Percentiles rank a stretch among this genome's conserved stretches.
Conservation (phyloP, 2,797 vertebrate species). For the Spinus olivaceus region DNA sequence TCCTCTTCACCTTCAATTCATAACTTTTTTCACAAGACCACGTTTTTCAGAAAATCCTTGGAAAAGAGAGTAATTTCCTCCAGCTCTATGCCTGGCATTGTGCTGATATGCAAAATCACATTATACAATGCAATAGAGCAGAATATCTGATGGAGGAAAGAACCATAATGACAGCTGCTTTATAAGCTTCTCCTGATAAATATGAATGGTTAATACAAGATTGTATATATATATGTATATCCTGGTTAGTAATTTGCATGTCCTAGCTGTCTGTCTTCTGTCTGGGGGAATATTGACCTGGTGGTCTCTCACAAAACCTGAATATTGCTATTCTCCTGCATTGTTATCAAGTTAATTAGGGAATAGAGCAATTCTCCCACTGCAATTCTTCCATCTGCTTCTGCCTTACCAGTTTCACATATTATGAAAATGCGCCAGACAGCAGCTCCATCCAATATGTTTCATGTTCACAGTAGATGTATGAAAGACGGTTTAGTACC, state of each 20-base stretch:
- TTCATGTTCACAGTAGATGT: constrained; percentile 57
- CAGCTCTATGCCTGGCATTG: neutral
- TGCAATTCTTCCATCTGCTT: constrained; percentile 69
- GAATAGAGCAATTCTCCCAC: constrained; percentile 63
- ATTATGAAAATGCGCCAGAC: constrained; percentile 64
- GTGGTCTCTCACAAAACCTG: neutral
- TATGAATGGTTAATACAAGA: neutral
- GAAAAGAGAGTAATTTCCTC: neutral
- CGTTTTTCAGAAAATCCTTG: neutral
- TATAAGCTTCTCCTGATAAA: neutral
- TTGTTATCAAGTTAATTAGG: constrained; percentile 65
- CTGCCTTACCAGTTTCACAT: constrained; percentile 68
- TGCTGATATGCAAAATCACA: neutral
- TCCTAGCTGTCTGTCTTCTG: neutral
- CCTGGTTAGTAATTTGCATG: neutral
- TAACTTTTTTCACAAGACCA: neutral
- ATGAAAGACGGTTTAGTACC: constrained; percentile 45
- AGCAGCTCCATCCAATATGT: constrained; percentile 62
- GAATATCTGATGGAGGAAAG: neutral
- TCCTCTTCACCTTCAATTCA: neutral
- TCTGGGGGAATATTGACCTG: neutral
- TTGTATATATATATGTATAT: neutral
- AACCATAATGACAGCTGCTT: neutral
- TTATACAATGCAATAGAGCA: neutral
- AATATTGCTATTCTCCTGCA: constrained; percentile 60